Conservation (phyloP, 1,140 invertebrate species). For the Berghia stephanieae region DNA sequence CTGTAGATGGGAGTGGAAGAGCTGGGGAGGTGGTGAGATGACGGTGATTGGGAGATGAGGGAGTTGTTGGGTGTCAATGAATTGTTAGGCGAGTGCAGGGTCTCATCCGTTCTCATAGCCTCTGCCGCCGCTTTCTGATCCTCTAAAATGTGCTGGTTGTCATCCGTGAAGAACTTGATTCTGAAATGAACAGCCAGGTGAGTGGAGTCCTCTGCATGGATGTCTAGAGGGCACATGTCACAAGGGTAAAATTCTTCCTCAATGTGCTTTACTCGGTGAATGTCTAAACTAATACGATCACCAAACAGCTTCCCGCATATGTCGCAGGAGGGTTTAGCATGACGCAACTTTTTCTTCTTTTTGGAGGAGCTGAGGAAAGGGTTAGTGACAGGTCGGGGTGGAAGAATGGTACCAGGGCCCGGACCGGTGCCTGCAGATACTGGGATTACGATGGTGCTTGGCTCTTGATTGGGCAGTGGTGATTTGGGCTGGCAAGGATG, state of each 20-base stretch:
- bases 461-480: too few species aligned
- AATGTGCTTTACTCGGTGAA: slow-evolving; percentile 31
- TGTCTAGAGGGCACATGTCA: slow-evolving; percentile 19
- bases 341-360: slow-evolving; percentile 26
- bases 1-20: too few species aligned
- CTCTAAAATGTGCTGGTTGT: slow-evolving; percentile 33
- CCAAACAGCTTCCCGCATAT: slow-evolving; percentile 29
- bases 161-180: slow-evolving; percentile 30
- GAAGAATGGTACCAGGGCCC: neutral
- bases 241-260: slow-evolving; percentile 34
- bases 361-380: neutral
- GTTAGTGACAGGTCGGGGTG: neutral
- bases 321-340: slow-evolving; percentile 26
- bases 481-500: slow-evolving; percentile 25
- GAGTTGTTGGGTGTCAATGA: too few species aligned
- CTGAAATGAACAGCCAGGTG: slow-evolving; percentile 31
- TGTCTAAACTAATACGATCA: slow-evolving; percentile 29
- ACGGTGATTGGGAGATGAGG: too few species aligned
- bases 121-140: slow-evolving; percentile 29
- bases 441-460: too few species aligned
- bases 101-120: too few species aligned
- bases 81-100: too few species aligned
- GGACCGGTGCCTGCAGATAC: too few species aligned
- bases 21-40: too few species aligned
- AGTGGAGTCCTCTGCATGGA: neutral